phyloP scores from a whole-genome alignment of 2,888 invertebrate species.

The Gryllus longicercus region DNA sequence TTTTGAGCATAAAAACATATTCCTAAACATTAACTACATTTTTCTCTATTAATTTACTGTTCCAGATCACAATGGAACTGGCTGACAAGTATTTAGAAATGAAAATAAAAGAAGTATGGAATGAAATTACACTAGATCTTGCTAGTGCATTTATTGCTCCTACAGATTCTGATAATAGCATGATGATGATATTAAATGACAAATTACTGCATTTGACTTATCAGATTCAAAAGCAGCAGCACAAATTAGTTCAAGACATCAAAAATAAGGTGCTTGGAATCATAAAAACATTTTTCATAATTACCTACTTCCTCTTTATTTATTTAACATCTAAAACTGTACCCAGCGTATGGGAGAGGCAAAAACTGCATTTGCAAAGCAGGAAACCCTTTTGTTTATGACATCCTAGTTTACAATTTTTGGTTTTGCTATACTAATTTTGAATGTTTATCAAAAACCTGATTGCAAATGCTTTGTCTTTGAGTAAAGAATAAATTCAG shows the following conservation, averaged over 20 bases:
- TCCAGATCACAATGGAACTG: not conserved
- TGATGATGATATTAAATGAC: not conserved
- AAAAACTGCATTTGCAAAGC: no score
- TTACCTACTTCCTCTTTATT: no score
- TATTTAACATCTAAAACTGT: no score
- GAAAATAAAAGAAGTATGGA: not conserved
- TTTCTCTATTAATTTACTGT: not conserved
- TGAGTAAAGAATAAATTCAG: no score
- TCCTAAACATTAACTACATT: not conserved
- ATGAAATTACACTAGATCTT: not conserved
- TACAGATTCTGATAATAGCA: not conserved
- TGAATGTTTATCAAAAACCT: no score
- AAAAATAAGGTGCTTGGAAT: not conserved
- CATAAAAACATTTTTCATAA: not conserved
- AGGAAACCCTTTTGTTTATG: no score
- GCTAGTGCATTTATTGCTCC: not conserved
- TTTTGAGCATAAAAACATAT: no score
- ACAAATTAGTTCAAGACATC: not conserved
- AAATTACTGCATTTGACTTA: not conserved
- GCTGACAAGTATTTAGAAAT: not conserved
- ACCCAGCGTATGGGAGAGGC: no score
- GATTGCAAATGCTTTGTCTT: no score
- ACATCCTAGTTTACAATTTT: no score
- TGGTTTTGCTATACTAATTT: no score
- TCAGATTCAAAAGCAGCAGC: not conserved